Conservation (phyloP, 2,797 vertebrate species). For the Bucorvus abyssinicus region DNA sequence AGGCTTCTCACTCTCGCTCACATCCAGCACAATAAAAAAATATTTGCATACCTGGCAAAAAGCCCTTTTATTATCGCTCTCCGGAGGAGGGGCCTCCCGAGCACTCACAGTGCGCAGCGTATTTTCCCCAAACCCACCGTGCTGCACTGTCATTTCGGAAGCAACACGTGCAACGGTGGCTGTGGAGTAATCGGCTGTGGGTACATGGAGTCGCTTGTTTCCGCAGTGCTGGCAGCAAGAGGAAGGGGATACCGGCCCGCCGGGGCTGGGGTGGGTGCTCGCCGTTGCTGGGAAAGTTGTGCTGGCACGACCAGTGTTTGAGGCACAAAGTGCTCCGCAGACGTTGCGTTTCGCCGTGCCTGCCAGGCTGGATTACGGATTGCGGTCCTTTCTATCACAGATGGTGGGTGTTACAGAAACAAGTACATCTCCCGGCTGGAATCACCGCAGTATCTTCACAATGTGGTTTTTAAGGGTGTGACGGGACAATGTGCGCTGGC, state of each 20-base stretch:
- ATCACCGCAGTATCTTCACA: not conserved
- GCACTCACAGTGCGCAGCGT: accelerated
- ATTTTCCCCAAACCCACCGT: not conserved
- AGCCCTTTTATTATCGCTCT: not conserved
- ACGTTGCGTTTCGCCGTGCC: accelerated
- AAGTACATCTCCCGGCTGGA: not conserved
- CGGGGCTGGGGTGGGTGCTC: accelerated
- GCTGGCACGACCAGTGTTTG: not conserved
- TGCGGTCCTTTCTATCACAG: not conserved
- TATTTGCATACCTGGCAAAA: not conserved
- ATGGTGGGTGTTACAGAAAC: not conserved
- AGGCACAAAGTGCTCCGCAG: not conserved
- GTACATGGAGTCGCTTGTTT: accelerated
- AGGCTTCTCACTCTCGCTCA: not conserved
- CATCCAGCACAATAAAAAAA: not conserved
- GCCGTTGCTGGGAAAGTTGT: accelerated
- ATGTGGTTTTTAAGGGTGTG: not conserved
- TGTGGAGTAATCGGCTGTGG: not conserved
- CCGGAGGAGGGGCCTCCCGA: not conserved
- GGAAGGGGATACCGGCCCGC: not conserved
- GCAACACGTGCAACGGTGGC: accelerated
- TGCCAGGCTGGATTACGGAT: not conserved
- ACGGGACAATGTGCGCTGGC: not conserved
- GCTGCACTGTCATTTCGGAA: accelerated
- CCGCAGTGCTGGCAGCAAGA: not conserved